Base-by-base conservation (phyloP, 1,140 invertebrate genomes). In the Theocolax elegans region DNA sequence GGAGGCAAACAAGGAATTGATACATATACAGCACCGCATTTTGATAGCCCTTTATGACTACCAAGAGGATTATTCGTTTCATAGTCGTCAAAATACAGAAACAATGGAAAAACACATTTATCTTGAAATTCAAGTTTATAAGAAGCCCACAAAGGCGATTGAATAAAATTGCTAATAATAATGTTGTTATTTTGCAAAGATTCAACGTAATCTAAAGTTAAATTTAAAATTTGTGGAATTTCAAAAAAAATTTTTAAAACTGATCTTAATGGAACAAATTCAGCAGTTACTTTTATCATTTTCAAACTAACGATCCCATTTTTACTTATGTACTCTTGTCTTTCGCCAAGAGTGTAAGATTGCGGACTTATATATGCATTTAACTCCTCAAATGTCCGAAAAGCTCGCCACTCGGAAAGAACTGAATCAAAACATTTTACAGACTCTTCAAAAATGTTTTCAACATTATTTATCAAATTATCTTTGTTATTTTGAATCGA, bases 101-200 rank as follows among this genome's bases (percentile, higher is more conserved):
- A 27, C 1, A 62, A 13, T 23, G 38, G 59, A 27, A 62, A 29
- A 1, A 62, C 25, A 29, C 9, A n/a, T 23, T 48, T n/a, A 13
- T 31, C 13, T 4, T 7, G 12, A 46, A 29, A 48, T 29, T 46
- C 15, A 29, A 17, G 40, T 81, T 77, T 31, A 81, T 54, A 38
- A 60, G 44, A 60, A 69, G 46, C 25, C 79, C 60, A 76, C 78
- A 81, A 53, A 13, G 71, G 19, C 21, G 75, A 76, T 58, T 81
- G 75, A 23, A 81, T 54, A 72, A 81, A 76, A 72, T 79, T 81
- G 27, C 44, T 70, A 65, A 75, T 68, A 15, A 69, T 70, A n/a
- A 7, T 12, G 23, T 62, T 69, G 67, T 77, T 69, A 40, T 60
- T 19, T 51, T 59, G 15, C 19, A 76, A 31, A 1, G 40, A 60